A percentile compares a stretch with the other conserved stretches of the same genome.
These are phyloP conservation scores for Chelon auratus DNA, from an alignment of 2,797 vertebrate genomes.

Conservation along the genomic window DNA sequence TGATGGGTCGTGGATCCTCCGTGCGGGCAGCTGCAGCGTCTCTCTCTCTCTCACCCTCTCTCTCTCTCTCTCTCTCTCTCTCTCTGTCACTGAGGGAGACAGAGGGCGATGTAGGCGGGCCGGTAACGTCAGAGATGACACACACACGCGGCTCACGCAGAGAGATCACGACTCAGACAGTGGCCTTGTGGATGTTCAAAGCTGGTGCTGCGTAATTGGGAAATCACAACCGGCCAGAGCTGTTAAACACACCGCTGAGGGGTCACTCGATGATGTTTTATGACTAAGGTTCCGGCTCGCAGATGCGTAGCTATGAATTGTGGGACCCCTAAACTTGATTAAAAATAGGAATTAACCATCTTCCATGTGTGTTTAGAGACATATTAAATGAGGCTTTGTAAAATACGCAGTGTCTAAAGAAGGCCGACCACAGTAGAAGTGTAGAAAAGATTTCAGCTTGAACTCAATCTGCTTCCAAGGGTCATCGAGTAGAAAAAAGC, in stretches of 20 bases:
- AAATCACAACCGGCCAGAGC: background rate
- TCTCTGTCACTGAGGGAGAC: conserved; percentile 52
- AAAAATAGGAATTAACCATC: no score
- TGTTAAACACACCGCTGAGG: background rate
- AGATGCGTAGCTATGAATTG: conserved; percentile 6
- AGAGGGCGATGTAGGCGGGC: conserved; percentile 65
- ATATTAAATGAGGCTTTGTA: no score
- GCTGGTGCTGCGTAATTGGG: background rate
- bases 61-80: conserved; percentile 5
- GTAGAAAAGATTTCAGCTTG: no score
- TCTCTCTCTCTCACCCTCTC: conserved; percentile 5
- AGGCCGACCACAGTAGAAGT: no score
- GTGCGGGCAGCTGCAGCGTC: conserved; percentile 33
- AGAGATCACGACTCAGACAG: conserved; percentile 69
- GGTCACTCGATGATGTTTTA: background rate
- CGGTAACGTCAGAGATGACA: conserved; percentile 77
- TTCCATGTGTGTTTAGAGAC: no score
- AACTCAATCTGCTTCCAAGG: no score
- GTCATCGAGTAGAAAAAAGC: no score
- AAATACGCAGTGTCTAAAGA: no score
- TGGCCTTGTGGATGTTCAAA: conserved; percentile 13
- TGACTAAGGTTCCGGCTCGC: background rate
- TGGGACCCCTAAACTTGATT: background rate
- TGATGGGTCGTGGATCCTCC: conserved; percentile 24
- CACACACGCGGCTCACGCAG: conserved; percentile 54